Percentiles rank a stretch among this genome's conserved stretches.
Conservation (phyloP, 2,888 invertebrate genomes). For the Limnephilus marmoratus region DNA sequence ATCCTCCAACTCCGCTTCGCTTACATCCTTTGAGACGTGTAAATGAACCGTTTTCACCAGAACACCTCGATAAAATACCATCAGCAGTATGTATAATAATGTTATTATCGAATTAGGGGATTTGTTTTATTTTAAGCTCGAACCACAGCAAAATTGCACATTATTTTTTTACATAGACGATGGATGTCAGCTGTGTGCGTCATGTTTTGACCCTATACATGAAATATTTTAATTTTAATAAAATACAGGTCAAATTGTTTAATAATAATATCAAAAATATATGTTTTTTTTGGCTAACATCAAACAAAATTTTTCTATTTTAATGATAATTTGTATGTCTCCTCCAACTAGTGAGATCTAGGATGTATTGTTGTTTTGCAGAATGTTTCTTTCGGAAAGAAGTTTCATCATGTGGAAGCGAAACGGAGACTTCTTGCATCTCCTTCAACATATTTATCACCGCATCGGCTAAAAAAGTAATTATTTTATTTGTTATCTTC, state of each 20-base stretch:
- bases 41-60: constrained; percentile 74
- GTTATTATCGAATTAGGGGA: not conserved
- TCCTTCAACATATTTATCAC: constrained; percentile 64
- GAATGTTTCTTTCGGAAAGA: constrained; percentile 39
- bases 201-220: not conserved
- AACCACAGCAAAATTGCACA: not conserved
- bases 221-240: not conserved
- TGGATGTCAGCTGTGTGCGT: not conserved
- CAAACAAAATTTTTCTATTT: not conserved
- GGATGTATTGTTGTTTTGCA: not conserved
- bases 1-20: constrained; percentile 71
- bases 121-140: not conserved
- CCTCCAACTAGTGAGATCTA: not conserved
- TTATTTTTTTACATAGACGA: not conserved
- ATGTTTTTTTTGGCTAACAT: not conserved
- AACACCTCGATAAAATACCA: constrained; percentile 75
- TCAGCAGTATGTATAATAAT: constrained; percentile 71
- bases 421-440: constrained; percentile 56
- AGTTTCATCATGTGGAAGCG: constrained; percentile 51
- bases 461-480: constrained; percentile 62
- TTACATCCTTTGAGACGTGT: constrained; percentile 73
- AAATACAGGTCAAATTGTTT: not conserved
- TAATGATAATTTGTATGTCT: not conserved
- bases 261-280: not conserved
- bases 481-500: not conserved